Evolutionary conservation across 1,140 invertebrate species (phyloP).

Genomic region (Chrysoperla carnea): DNA sequence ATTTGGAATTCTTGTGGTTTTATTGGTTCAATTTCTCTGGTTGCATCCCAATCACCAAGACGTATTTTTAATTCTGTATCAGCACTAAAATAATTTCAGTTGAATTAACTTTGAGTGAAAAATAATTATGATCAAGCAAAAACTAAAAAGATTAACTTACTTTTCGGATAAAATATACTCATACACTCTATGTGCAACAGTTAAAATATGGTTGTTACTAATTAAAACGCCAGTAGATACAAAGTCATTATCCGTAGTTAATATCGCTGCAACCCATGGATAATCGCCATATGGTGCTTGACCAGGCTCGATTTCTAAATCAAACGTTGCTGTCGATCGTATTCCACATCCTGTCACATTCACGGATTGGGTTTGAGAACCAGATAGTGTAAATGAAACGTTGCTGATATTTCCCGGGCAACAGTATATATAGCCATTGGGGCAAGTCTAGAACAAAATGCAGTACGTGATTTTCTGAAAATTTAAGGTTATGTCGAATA

Average conservation of each 20-base stretch:
- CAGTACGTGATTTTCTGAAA: too few species aligned
- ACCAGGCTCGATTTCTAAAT: conserved; percentile 16
- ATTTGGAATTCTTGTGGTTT: too few species aligned
- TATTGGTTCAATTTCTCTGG: too few species aligned
- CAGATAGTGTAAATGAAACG: too few species aligned
- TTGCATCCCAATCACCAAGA: too few species aligned
- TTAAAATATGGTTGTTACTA: conserved; percentile 39
- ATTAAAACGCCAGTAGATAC: conserved; percentile 50
- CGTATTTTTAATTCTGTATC: too few species aligned
- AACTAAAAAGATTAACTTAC: too few species aligned
- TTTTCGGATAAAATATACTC: conserved; percentile 4
- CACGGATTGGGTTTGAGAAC: neutral
- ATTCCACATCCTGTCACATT: conserved; percentile 13
- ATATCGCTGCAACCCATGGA: conserved; percentile 29
- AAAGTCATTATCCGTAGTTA: conserved; percentile 31
- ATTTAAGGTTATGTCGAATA: too few species aligned
- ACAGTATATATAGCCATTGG: conserved; percentile 25
- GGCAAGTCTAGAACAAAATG: conserved; percentile 12
- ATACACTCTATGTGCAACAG: conserved; percentile 45
- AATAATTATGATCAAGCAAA: too few species aligned
- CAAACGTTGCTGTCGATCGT: conserved; percentile 18
- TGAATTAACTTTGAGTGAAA: too few species aligned
- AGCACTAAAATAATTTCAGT: too few species aligned
- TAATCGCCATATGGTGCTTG: conserved; percentile 34
- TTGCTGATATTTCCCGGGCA: conserved; percentile 15